phyloP scores from a whole-genome alignment of 37 sponge, comb jelly and placozoan species.

The Beroe forskalii region DNA sequence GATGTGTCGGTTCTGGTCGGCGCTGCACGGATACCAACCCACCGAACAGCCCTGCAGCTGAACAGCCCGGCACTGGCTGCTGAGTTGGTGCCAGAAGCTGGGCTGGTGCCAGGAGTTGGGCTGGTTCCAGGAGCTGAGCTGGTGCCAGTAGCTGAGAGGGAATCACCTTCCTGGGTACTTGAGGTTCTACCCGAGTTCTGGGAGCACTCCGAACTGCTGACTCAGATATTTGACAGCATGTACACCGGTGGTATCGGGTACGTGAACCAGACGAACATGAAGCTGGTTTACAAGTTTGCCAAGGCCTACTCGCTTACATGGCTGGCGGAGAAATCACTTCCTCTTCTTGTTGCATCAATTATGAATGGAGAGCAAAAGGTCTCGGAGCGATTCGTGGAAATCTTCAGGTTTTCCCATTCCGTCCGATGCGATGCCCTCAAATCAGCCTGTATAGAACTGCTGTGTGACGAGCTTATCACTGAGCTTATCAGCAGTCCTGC shows the following conservation, averaged over 20 bases:
- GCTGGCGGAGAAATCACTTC: not conserved
- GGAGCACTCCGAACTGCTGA: not conserved
- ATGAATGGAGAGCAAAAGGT: not conserved
- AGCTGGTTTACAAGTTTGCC: conserved; percentile 27
- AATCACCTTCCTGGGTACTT: too few relatives aligned
- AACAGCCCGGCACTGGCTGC: not conserved
- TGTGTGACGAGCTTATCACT: not conserved
- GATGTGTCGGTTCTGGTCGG: not conserved
- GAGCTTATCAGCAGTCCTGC: too few relatives aligned
- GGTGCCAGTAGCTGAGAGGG: not conserved
- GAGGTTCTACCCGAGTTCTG: conserved; percentile 1
- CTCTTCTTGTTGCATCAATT: not conserved
- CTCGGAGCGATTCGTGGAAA: not conserved
- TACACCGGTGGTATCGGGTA: not conserved
- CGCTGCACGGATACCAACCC: not conserved
- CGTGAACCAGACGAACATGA: not conserved
- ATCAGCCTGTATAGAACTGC: not conserved
- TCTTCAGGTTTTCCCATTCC: not conserved
- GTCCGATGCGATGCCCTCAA: not conserved
- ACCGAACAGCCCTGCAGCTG: not conserved
- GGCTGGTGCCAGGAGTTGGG: not conserved
- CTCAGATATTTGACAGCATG: not conserved
- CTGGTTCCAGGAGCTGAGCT: not conserved
- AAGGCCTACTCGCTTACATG: not conserved
- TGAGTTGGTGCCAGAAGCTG: not conserved